A percentile compares a stretch with the other conserved stretches of the same genome.
These are phyloP conservation scores for Dromaius novaehollandiae DNA, from an alignment of 2,113 vertebrate species.

Conservation along the genomic window DNA sequence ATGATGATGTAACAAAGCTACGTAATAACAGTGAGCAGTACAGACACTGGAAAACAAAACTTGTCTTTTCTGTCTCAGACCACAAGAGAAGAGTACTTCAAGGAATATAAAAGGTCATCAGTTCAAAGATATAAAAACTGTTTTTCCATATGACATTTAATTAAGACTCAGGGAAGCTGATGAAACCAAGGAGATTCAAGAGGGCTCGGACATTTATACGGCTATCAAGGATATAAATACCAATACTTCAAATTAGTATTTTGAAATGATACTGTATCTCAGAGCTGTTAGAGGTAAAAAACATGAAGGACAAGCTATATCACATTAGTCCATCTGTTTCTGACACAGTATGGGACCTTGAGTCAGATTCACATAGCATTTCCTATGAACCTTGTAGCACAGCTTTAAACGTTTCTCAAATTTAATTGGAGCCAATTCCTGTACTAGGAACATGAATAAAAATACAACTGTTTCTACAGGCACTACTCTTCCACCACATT, in stretches of 20 bases:
- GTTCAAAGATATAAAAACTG: neutral
- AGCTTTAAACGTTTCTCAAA: neutral
- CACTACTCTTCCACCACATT: neutral
- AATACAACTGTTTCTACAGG: neutral
- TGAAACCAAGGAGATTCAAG: neutral
- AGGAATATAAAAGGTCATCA: neutral
- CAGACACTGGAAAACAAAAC: neutral
- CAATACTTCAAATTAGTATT: neutral
- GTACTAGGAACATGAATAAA: neutral
- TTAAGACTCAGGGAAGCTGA: neutral
- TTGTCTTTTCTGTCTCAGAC: neutral
- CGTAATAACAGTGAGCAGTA: neutral
- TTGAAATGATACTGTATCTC: neutral
- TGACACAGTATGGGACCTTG: neutral
- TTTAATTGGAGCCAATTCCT: neutral
- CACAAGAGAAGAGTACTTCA: neutral
- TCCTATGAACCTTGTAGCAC: neutral
- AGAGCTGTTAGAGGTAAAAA: neutral
- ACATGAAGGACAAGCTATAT: neutral
- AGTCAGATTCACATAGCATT: neutral
- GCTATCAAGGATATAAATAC: neutral
- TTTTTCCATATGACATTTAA: neutral
- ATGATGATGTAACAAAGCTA: neutral
- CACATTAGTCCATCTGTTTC: neutral
- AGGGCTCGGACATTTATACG: neutral